Base-by-base conservation (phyloP, 2,888 invertebrate species). In the Idaea straminata region DNA sequence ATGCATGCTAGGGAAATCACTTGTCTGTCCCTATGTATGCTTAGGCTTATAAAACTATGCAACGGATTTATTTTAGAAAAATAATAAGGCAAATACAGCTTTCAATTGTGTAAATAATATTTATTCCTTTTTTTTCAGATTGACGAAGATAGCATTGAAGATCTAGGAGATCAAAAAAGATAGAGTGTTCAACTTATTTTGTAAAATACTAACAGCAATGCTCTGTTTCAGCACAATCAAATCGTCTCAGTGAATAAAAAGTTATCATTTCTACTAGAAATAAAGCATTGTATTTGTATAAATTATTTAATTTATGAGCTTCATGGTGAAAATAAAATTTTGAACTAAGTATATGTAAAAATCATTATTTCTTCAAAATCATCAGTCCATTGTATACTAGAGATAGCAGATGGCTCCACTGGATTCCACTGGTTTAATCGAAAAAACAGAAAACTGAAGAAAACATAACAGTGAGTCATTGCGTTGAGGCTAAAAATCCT, bases 101-200 rank as follows among this genome's bases (percentile, higher is more conserved):
- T n/a, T n/a, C n/a, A n/a, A n/a, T n/a, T n/a, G n/a, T n/a, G n/a
- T n/a, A n/a, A n/a, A n/a, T n/a, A 61, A 68, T 68, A 47, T 7
- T 13, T 47, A 10, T 64, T 66, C 66, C 59, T 69, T 64, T 61
- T 61, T 64, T 76, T 75, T 35, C 75, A 80, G 80, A 80, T 98
- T 85, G 97, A 98, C 89, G 98, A 98, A 89, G 98, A 98, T 84
- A 95, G 95, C 75, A 98, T 98, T 88, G 98, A 98, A 87, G 98
- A 98, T 93, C 93, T 98, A 73, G 98, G 98, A 61, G 98, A 98
- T 90, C 96, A 97, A 82, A 98, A 98, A 86, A 96, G 98, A 94
- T 97, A 95, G 95, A 71, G 67, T 35, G 61, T 47, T 60, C 15
- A 36, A 69, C 69, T 66, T 69, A 62, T 66, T 70, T 68, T 62